Conservation (phyloP, 2,888 invertebrate genomes). For the Terebella lapidaria region DNA sequence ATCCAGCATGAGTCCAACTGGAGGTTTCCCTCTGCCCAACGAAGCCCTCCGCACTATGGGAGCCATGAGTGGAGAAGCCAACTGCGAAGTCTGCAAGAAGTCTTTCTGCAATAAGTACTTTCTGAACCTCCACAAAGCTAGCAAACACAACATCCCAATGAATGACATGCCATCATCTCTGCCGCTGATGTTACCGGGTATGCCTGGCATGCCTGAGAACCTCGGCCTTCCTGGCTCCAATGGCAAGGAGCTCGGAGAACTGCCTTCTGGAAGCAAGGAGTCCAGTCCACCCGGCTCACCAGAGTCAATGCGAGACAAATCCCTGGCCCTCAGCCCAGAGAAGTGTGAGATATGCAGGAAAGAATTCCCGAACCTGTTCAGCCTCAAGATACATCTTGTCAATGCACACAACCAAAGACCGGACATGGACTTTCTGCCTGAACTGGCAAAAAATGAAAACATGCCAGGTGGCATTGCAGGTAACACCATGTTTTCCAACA, state of each 20-base stretch:
- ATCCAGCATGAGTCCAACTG: slow-evolving; percentile 3
- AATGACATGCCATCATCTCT: slow-evolving; percentile 11
- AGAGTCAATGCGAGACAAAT: slow-evolving; percentile 1
- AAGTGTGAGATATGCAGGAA: slow-evolving; percentile 57
- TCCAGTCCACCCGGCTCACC: not conserved
- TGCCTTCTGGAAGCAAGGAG: not conserved
- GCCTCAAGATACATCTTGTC: slow-evolving; percentile 45
- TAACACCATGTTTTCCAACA: slow-evolving; percentile 44
- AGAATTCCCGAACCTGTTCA: slow-evolving; percentile 86
- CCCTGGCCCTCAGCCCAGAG: not conserved
- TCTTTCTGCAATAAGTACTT: slow-evolving; percentile 51
- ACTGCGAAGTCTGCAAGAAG: slow-evolving; percentile 81
- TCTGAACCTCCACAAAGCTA: slow-evolving; percentile 49
- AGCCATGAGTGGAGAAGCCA: slow-evolving; percentile 58
- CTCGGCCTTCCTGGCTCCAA: not conserved
- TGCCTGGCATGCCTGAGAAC: not conserved
- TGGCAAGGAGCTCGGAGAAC: not conserved
- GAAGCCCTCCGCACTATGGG: slow-evolving; percentile 8
- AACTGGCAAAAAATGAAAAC: not conserved
- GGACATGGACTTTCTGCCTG: slow-evolving; percentile 1
- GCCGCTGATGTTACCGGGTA: not conserved
- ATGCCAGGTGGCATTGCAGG: not conserved
- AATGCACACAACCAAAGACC: slow-evolving; percentile 35
- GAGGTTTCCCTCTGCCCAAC: not conserved
- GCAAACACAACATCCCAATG: slow-evolving; percentile 46